Conservation (phyloP, 2,113 vertebrate genomes). For the Taxidea taxus region DNA sequence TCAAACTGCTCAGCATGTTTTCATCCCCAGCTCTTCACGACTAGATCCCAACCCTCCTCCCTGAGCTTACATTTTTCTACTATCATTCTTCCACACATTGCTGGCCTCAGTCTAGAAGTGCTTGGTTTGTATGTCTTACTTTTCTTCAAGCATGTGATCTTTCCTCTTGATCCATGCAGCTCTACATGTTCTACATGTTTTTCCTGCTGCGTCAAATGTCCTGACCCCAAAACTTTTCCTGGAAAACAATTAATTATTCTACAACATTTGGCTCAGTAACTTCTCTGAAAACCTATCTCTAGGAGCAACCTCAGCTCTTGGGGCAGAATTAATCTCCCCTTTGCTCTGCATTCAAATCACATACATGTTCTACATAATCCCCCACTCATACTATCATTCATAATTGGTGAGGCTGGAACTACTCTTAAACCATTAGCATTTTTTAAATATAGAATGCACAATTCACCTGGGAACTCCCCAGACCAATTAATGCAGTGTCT, state of each 20-base stretch:
- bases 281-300: not conserved
- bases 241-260: not conserved
- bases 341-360: constrained; percentile 6
- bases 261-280: not conserved
- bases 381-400: not conserved
- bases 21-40: not conserved
- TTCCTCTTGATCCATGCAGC: not conserved
- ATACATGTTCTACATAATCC: not conserved
- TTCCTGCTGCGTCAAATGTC: not conserved
- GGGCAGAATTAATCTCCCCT: not conserved
- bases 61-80: not conserved
- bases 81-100: not conserved
- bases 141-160: not conserved
- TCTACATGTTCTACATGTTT: not conserved
- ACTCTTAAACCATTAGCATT: not conserved
- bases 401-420: not conserved
- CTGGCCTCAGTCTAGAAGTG: not conserved
- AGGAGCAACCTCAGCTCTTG: not conserved
- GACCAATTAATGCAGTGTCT: not conserved
- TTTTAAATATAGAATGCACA: not conserved
- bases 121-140: not conserved
- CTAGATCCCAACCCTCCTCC: not conserved
- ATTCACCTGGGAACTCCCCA: not conserved
- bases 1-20: not conserved
- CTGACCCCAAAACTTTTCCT: not conserved